Conservation (phyloP, 2,888 invertebrate genomes). For the Aromia moschata region DNA sequence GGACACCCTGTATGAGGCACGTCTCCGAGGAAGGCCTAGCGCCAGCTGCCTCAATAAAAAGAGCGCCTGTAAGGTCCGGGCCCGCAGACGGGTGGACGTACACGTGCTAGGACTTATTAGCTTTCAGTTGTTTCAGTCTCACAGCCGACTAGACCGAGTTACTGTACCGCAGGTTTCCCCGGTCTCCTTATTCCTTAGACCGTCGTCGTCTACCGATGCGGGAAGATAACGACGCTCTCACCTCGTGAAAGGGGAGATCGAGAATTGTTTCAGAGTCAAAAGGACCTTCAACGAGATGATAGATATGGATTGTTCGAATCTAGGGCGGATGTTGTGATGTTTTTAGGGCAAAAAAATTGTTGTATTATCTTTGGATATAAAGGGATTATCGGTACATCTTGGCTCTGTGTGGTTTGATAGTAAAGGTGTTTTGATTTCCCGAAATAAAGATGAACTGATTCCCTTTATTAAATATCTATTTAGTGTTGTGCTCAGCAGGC, state of each 20-base stretch:
- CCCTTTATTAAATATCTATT: too few species aligned
- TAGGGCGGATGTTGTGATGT: background rate
- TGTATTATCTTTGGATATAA: background rate
- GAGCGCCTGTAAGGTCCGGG: conserved; percentile 12
- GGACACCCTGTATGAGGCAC: too few species aligned
- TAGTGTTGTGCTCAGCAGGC: too few species aligned
- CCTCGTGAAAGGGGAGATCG: background rate
- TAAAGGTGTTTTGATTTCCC: too few species aligned
- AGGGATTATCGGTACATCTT: background rate
- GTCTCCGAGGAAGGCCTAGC: conserved; percentile 16
- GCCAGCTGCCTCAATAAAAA: conserved; percentile 31
- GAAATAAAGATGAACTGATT: too few species aligned
- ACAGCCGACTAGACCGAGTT: conserved; percentile 44
- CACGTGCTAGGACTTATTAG: conserved; percentile 44
- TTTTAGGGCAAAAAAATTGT: background rate
- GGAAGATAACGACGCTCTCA: conserved; percentile 36
- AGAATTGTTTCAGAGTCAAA: background rate
- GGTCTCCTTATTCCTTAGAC: conserved; percentile 21
- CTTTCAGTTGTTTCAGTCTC: conserved; percentile 43
- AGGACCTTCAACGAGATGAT: background rate
- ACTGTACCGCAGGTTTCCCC: conserved; percentile 34
- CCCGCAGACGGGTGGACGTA: conserved; percentile 28
- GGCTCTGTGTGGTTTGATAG: background rate
- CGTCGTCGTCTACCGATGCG: conserved; percentile 28
- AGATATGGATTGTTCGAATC: background rate